A percentile compares a stretch with the other conserved stretches of the same genome.
These are phyloP conservation scores for Athalia circularis DNA, from an alignment of 2,888 invertebrate genomes.

Conservation along the genomic window DNA sequence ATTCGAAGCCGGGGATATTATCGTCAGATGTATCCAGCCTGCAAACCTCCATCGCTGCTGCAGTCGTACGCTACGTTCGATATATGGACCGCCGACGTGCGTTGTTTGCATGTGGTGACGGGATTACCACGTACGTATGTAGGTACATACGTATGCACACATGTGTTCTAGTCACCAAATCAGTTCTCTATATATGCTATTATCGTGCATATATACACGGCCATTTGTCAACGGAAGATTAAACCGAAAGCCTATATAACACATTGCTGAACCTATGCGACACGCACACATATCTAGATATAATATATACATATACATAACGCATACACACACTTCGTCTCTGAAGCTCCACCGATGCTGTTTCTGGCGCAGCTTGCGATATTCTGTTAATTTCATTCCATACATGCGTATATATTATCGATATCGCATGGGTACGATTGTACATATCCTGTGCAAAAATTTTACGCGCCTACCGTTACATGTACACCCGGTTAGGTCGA, in stretches of 20 bases:
- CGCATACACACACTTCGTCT: neutral
- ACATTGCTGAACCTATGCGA: conserved; percentile 54
- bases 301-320: neutral
- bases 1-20: too few relatives aligned
- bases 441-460: too few relatives aligned
- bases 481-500: too few relatives aligned
- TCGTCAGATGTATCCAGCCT: conserved; percentile 18
- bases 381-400: too few relatives aligned
- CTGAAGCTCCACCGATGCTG: too few relatives aligned
- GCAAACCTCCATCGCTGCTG: too few relatives aligned
- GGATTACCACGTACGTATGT: conserved; percentile 54
- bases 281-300: neutral
- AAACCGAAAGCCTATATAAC: conserved; percentile 65
- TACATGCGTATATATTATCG: too few relatives aligned
- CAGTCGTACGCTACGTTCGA: conserved; percentile 49
- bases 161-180: conserved; percentile 69
- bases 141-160: too few relatives aligned
- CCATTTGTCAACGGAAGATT: conserved; percentile 72
- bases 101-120: conserved; percentile 69
- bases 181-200: conserved; percentile 55
- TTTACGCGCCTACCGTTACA: too few relatives aligned
- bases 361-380: too few relatives aligned
- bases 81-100: conserved; percentile 59
- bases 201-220: conserved; percentile 46
- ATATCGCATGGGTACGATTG: too few relatives aligned